Evolutionary conservation across 2,797 vertebrate species (phyloP).

Genomic region (Arrhamphus sclerolepis): DNA sequence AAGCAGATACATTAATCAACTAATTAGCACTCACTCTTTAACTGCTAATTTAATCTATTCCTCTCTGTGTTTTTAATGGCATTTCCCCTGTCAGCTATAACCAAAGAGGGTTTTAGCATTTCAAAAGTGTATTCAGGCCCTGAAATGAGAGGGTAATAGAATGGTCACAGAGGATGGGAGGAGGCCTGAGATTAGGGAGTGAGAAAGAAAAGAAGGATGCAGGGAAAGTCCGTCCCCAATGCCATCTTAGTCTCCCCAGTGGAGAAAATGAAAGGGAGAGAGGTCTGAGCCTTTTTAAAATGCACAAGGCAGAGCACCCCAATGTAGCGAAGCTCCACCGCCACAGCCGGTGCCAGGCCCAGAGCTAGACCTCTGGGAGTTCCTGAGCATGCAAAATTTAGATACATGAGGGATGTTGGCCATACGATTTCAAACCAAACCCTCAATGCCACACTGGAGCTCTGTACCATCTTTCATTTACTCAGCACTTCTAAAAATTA

Average conservation of each 20-base stretch:
- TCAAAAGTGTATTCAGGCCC: constrained; percentile 80
- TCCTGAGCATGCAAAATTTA: constrained; percentile 54
- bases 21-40: constrained; percentile 81
- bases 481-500: constrained; percentile 55
- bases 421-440: constrained; percentile 23
- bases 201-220: constrained; percentile 66
- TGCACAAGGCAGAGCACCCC: constrained; percentile 65
- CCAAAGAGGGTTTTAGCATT: constrained; percentile 82
- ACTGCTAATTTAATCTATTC: constrained; percentile 84
- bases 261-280: constrained; percentile 75
- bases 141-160: constrained; percentile 71
- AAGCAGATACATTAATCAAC: constrained; percentile 78
- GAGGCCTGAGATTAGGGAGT: constrained; percentile 67
- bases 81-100: constrained; percentile 69
- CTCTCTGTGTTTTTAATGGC: constrained; percentile 70
- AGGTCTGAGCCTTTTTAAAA: constrained; percentile 79
- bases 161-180: constrained; percentile 77
- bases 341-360: constrained; percentile 68
- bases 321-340: constrained; percentile 65
- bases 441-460: constrained; percentile 30
- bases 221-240: constrained; percentile 73
- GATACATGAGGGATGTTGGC: constrained; percentile 20
- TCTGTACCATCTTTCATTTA: constrained; percentile 38
- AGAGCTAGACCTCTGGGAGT: constrained; percentile 56
- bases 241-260: constrained; percentile 72